These are phyloP conservation scores for Vireo griseus DNA, from an alignment of 2,797 vertebrate genomes.

Conservation along the genomic window DNA sequence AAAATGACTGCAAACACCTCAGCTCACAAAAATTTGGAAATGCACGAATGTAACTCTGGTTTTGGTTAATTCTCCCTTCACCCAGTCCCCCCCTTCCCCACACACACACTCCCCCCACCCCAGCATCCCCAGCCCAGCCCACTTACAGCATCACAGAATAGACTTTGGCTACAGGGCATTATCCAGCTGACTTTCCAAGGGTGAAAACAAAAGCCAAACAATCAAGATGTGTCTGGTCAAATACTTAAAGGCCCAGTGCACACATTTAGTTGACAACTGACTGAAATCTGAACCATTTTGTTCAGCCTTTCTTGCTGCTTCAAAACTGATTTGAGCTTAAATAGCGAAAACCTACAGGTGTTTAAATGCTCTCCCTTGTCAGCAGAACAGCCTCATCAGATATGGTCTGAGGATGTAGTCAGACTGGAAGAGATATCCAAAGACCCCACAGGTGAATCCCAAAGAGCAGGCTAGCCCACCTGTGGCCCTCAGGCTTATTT, in stretches of 20 bases:
- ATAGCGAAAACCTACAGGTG: constrained; percentile 71
- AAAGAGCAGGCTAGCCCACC: constrained; percentile 55
- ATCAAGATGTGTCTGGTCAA: constrained; percentile 72
- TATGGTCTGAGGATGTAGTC: constrained; percentile 41
- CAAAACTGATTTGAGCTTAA: constrained; percentile 70
- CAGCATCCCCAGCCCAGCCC: not conserved
- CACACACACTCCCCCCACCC: not conserved
- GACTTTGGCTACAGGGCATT: constrained; percentile 34
- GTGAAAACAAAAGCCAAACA: constrained; percentile 69
- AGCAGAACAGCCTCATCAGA: constrained; percentile 61
- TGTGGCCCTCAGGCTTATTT: constrained; percentile 65
- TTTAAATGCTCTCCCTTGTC: constrained; percentile 70
- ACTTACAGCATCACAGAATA: not conserved
- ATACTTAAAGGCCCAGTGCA: constrained; percentile 77
- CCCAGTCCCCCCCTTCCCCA: rapidly evolving
- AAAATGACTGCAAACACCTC: not conserved
- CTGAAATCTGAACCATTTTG: constrained; percentile 75
- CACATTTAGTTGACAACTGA: constrained; percentile 75
- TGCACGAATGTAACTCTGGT: rapidly evolving
- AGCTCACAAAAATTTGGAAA: not conserved
- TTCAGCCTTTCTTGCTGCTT: constrained; percentile 71
- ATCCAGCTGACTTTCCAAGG: constrained; percentile 58
- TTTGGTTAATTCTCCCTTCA: not conserved
- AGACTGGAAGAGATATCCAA: constrained; percentile 53
- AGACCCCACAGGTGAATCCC: constrained; percentile 54